These are phyloP conservation scores for Chironomus striatipennis DNA, from an alignment of 1,140 invertebrate species.

Conservation along the genomic window DNA sequence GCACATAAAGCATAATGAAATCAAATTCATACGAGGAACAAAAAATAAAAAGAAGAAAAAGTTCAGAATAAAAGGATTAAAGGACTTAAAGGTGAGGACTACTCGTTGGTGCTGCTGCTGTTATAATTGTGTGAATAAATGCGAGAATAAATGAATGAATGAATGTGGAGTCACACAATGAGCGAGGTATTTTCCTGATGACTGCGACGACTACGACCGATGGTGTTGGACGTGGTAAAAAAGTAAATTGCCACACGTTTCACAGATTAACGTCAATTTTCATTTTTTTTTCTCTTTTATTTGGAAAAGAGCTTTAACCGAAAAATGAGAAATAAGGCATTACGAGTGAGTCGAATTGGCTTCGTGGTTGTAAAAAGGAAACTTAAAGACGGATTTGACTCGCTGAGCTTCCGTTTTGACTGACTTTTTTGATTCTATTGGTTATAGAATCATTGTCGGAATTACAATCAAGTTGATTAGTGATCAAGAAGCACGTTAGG, in stretches of 20 bases:
- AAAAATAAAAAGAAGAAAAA: no score
- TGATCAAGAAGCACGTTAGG: neutral
- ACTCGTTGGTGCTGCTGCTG: neutral
- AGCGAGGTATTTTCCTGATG: no score
- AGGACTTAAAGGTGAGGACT: neutral
- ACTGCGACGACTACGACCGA: no score
- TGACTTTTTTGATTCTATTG: no score
- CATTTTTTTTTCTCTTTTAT: neutral
- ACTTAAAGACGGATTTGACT: neutral
- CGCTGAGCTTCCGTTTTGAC: neutral
- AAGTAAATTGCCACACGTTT: constrained; percentile 10
- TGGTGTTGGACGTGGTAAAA: neutral
- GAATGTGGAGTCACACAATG: no score
- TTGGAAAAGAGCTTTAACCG: neutral
- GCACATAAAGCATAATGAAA: constrained; percentile 9
- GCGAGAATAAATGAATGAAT: no score
- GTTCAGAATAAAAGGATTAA: neutral
- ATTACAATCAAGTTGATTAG: neutral
- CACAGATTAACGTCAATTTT: constrained; percentile 18
- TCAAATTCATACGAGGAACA: neutral
- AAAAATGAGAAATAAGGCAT: no score
- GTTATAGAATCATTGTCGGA: neutral
- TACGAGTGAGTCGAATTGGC: neutral
- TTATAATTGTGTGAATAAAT: no score
- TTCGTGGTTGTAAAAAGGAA: neutral